These are phyloP conservation scores for Saccostrea glomerata DNA, from an alignment of 1,140 invertebrate species.

Conservation along the genomic window DNA sequence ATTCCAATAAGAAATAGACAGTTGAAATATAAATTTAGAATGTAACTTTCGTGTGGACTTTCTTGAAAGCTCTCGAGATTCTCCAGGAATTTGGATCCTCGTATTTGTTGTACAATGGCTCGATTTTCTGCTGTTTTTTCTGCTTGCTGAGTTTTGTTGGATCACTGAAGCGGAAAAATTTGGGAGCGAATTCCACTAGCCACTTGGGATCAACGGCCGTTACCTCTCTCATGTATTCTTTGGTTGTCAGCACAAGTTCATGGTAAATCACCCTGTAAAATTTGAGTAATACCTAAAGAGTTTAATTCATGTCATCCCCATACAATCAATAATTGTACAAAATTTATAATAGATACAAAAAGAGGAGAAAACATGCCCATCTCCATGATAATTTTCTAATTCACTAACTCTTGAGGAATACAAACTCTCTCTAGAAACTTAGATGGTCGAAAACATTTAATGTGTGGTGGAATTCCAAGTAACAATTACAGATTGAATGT, in stretches of 20 bases:
- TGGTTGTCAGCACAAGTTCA: constrained; percentile 98
- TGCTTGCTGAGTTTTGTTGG: constrained; percentile 99
- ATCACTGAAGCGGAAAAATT: constrained; percentile 99
- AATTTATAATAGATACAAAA: no score
- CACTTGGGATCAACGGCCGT: constrained; percentile 99
- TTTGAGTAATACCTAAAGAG: no score
- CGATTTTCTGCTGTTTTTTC: constrained; percentile 99
- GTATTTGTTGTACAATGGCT: constrained; percentile 99
- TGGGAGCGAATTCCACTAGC: constrained; percentile 99
- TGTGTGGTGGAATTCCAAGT: no score
- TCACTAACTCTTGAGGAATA: no score
- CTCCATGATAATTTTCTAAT: no score
- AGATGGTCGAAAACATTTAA: no score
- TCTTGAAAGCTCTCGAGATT: constrained; percentile 88
- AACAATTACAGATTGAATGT: no score
- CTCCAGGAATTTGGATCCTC: constrained; percentile 99
- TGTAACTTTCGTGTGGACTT: constrained; percentile 79
- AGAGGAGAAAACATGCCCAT: no score
- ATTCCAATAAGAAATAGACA: neutral
- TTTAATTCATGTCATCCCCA: no score
- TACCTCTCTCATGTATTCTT: constrained; percentile 99
- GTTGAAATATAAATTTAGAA: constrained; percentile 63
- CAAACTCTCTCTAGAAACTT: no score
- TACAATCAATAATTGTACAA: no score
- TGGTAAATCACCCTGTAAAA: constrained; percentile 95